phyloP scores from a whole-genome alignment of 2,888 invertebrate genomes.

The Drosophila prolongata region DNA sequence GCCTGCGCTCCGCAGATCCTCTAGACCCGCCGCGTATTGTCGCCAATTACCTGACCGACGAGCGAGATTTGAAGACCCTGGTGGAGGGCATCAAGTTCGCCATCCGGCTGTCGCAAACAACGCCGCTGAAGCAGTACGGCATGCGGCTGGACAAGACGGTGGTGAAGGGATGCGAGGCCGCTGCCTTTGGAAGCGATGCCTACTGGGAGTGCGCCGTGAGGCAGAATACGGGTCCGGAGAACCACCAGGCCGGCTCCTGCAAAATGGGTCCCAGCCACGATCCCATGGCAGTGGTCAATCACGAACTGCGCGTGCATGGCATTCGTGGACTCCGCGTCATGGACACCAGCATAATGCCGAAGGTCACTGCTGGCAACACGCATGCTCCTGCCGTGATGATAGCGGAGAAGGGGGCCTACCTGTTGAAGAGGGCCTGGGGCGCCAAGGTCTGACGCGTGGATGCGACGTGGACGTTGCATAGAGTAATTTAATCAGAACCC shows the following conservation, averaged over 20 bases:
- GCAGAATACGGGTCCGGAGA: conserved; percentile 91
- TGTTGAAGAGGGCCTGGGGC: conserved; percentile 84
- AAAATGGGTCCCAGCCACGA: conserved; percentile 92
- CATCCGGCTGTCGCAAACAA: conserved; percentile 89
- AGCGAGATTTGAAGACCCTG: conserved; percentile 90
- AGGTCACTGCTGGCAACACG: conserved; percentile 90
- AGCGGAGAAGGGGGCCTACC: conserved; percentile 88
- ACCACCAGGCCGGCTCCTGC: conserved; percentile 92
- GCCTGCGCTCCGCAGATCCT: conserved; percentile 91
- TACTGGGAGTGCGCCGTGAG: conserved; percentile 91
- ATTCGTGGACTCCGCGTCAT: conserved; percentile 89
- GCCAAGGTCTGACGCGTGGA: conserved; percentile 82
- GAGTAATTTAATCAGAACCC: conserved; percentile 81
- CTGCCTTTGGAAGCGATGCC: conserved; percentile 89
- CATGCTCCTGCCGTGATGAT: conserved; percentile 92
- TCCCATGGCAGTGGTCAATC: conserved; percentile 90
- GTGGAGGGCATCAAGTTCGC: conserved; percentile 94
- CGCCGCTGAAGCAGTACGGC: conserved; percentile 88
- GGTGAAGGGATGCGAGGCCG: conserved; percentile 90
- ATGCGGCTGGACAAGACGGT: conserved; percentile 90
- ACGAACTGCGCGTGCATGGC: conserved; percentile 87
- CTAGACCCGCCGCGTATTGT: conserved; percentile 92
- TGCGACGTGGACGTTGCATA: conserved; percentile 83
- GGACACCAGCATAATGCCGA: conserved; percentile 92
- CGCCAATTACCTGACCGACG: conserved; percentile 88